These are phyloP conservation scores for Perccottus glenii DNA, from an alignment of 2,113 vertebrate genomes.

Conservation along the genomic window DNA sequence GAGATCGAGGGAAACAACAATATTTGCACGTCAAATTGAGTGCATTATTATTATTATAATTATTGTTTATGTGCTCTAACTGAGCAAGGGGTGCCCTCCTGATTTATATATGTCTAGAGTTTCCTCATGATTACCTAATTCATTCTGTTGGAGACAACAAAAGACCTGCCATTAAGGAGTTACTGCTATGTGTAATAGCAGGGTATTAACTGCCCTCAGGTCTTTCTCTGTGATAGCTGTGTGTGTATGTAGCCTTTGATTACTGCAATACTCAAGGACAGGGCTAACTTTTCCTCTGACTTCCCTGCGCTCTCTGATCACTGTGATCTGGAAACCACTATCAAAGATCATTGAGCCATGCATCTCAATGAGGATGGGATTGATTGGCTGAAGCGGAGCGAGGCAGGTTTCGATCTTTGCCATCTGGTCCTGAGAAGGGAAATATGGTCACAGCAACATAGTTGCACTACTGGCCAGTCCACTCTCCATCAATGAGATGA, in stretches of 20 bases:
- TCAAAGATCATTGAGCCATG: conserved; percentile 74
- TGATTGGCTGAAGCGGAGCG: conserved; percentile 65
- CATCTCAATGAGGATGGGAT: conserved; percentile 77
- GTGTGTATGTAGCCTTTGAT: conserved; percentile 39
- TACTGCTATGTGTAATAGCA: too few relatives aligned
- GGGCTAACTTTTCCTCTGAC: conserved; percentile 45
- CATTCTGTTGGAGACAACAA: too few relatives aligned
- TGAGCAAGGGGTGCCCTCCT: too few relatives aligned
- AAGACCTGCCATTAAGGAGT: too few relatives aligned
- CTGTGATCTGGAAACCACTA: conserved; percentile 64
- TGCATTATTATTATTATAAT: too few relatives aligned
- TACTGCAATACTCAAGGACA: conserved; percentile 48
- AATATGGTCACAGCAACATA: conserved; percentile 51
- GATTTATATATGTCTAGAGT: too few relatives aligned
- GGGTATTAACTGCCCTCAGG: too few relatives aligned
- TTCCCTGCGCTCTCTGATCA: conserved; percentile 35
- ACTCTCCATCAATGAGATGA: conserved; percentile 68
- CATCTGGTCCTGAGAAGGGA: conserved; percentile 60
- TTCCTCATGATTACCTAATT: too few relatives aligned
- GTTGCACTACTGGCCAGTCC: conserved; percentile 42
- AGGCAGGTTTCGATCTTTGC: conserved; percentile 75
- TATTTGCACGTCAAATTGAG: too few relatives aligned
- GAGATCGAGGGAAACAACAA: too few relatives aligned
- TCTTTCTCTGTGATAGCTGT: neutral
- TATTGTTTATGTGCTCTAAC: too few relatives aligned